A percentile compares a stretch with the other conserved stretches of the same genome.
These are phyloP conservation scores for Hephaestus fuliginosus DNA, from an alignment of 2,797 vertebrate genomes.

Conservation along the genomic window DNA sequence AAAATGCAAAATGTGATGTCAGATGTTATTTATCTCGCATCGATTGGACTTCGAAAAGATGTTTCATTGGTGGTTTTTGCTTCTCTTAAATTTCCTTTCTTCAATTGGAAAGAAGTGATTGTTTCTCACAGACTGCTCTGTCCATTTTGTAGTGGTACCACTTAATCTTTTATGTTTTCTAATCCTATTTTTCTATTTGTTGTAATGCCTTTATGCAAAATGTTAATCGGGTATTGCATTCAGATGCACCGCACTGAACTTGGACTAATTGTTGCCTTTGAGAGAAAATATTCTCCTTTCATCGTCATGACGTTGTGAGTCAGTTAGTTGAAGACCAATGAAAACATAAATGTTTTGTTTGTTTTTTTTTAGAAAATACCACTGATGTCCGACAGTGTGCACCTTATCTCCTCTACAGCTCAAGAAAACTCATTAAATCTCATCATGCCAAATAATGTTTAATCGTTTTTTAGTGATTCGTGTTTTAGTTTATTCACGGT, in stretches of 20 bases:
- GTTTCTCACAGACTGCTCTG: background rate
- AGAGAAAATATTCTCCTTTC: conserved; percentile 16
- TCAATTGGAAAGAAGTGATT: background rate
- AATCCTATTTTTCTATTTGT: background rate
- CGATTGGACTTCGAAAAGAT: background rate
- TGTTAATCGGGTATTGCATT: background rate
- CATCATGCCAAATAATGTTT: conserved; percentile 44
- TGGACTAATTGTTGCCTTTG: conserved; percentile 14
- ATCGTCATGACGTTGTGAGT: background rate
- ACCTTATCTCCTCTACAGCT: conserved; percentile 44
- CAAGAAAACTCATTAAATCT: conserved; percentile 4
- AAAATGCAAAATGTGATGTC: conserved; percentile 8
- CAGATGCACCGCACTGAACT: conserved; percentile 10
- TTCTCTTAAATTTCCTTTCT: background rate
- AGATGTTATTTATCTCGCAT: background rate
- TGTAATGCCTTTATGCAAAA: conserved; percentile 29
- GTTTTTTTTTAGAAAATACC: background rate
- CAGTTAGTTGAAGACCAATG: conserved; percentile 8
- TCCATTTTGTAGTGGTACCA: background rate
- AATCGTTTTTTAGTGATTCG: no score
- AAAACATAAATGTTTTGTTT: background rate
- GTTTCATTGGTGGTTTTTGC: background rate
- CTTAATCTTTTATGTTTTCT: background rate
- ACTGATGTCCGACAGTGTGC: conserved; percentile 29
- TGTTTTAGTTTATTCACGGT: background rate